These are phyloP conservation scores for Diorhabda sublineata DNA, from an alignment of 1,140 invertebrate species.

Conservation along the genomic window DNA sequence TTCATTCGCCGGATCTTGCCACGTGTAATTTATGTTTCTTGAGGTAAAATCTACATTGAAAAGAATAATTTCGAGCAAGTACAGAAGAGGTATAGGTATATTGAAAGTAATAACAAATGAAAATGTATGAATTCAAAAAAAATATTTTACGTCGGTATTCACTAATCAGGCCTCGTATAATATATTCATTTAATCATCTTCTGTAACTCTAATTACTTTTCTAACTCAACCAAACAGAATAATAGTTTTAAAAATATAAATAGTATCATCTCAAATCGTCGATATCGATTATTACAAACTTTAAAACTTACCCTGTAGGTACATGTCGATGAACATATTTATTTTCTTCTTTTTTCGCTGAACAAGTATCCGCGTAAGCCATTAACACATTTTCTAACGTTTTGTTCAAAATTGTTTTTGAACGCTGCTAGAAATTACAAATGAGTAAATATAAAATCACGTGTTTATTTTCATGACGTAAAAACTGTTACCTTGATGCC, in stretches of 20 bases:
- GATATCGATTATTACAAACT: background rate
- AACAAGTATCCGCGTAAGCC: slow-evolving; percentile 5
- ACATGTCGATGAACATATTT: background rate
- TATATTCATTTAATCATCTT: background rate
- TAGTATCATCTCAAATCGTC: background rate
- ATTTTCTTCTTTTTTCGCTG: background rate
- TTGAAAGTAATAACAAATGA: no score
- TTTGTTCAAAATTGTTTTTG: slow-evolving; percentile 4
- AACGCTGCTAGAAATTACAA: slow-evolving; percentile 5
- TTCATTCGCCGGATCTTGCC: no score
- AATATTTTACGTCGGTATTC: no score
- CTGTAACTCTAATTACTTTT: background rate
- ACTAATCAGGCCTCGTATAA: background rate
- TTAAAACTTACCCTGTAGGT: background rate
- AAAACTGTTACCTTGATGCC: background rate
- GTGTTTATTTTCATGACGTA: slow-evolving; percentile 8
- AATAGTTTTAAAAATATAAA: background rate
- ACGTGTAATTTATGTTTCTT: no score
- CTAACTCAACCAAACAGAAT: background rate
- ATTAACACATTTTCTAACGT: slow-evolving; percentile 17
- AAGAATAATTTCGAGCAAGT: no score
- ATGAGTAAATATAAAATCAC: slow-evolving; percentile 19
- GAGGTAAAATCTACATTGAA: no score
- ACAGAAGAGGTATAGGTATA: no score
- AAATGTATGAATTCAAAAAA: no score